Base-by-base conservation (phyloP, 1,140 invertebrate genomes). In the Apolygus lucorum region DNA sequence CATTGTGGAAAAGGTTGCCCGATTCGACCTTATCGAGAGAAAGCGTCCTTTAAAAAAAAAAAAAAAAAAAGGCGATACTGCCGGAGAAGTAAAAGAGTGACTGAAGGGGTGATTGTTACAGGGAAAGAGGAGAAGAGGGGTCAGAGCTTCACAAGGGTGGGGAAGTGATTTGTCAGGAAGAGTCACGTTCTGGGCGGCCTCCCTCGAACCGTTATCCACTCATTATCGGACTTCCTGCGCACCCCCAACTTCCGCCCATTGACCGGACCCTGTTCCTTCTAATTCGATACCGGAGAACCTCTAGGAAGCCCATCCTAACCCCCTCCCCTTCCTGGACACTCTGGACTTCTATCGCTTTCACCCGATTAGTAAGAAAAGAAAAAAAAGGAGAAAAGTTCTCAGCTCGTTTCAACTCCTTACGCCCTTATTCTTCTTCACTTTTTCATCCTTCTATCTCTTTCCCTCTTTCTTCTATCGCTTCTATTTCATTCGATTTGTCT, bases 161-260 rank as follows among this genome's bases (percentile, higher is more conserved):
- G 22, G 54, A 59, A 59, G 54, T 59, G 54, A 59, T 59, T 59
- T 59, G 54, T 59, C 54, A 13, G 54, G 54, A 59, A 59, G 54
- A 59, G 54, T 59, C 54, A 59, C 54, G 54, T 59, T 59, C 54
- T 8, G 22, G 22, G 54, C 22, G 11, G 54, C 54, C 54, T 59
- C 54, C 11, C 54, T 59, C 22, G 8, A 59, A 59, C 54, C 54
- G 54, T 59, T 59, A 59, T 59, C 54, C 54, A 59, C 54, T 59
- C 54, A 59, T 59, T 59, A 59, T 59, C 54, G 54, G 54, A 59
- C 54, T 59, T 59, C 54, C 54, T 13, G 11, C 54, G 13, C 54
- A 8, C 34, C 34, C 54, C 54, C 54, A 59, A 59, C 54, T 59
- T 59, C 54, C 54, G 54, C 22, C 54, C 54, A 59, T 59, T 59